Percentiles rank a stretch among this genome's conserved stretches.
These are phyloP conservation scores for Drosophila pseudoobscura DNA, from an alignment of 1,140 invertebrate genomes.

Conservation along the genomic window DNA sequence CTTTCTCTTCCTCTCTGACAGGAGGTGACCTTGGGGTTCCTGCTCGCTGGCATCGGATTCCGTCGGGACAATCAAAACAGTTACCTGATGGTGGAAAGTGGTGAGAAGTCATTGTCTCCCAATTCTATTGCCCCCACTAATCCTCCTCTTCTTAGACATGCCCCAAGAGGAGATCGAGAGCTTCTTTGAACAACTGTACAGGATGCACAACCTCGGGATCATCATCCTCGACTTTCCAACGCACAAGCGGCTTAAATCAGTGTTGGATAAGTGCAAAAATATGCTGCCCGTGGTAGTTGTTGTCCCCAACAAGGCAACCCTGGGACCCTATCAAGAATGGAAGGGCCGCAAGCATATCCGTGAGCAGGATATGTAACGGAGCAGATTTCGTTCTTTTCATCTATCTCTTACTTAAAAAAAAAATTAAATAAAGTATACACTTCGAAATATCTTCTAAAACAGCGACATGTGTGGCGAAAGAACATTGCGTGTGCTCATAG, in stretches of 20 bases:
- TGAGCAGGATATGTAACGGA: conserved; percentile 35
- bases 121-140: background rate
- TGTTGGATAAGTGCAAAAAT: conserved; percentile 36
- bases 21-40: conserved; percentile 51
- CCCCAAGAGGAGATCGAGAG: conserved; percentile 27
- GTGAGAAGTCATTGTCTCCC: conserved; percentile 2
- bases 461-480: no score
- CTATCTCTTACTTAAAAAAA: no score
- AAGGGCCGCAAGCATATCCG: conserved; percentile 37
- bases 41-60: conserved; percentile 53
- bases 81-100: conserved; percentile 51
- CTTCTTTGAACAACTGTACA: conserved; percentile 37
- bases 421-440: no score
- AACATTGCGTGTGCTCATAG: no score
- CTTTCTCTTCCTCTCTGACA: background rate
- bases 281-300: conserved; percentile 41
- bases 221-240: conserved; percentile 45
- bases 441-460: no score
- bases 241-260: conserved; percentile 17
- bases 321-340: conserved; percentile 50
- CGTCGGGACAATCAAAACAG: conserved; percentile 36
- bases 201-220: conserved; percentile 36
- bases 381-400: background rate
- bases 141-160: conserved; percentile 16
- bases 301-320: conserved; percentile 40